Base-by-base conservation (phyloP, 2,113 vertebrate species). In the Chelonoidis abingdonii region DNA sequence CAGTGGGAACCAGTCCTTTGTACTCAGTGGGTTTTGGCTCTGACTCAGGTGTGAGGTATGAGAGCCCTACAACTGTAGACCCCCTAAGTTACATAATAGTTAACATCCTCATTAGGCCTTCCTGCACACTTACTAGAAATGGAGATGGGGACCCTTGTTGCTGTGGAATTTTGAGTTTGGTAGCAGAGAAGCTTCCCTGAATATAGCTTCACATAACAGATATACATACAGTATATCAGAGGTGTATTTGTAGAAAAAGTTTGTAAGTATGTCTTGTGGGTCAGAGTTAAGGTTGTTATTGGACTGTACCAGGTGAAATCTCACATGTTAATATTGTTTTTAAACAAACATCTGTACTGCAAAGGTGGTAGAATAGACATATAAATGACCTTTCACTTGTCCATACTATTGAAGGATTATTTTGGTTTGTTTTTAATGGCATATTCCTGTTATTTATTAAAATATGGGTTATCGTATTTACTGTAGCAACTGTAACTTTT, bases 261-360 rank as follows among this genome's bases (percentile, higher is more conserved):
- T 78, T 25, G 25, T 80, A 80, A 56, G 16, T 69, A 76, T 22
- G 35, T 89, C 56, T 78, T 44, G 4, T 14, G 81, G 52, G 44
- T 17, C 27, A 65, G 38, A 92, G 76, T 92, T 87, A 81, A 95
- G 92, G 41, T 19, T 81, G 75, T 21, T 27, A 85, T 87, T 96
- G 90, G 56, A 78, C 38, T 21, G 92, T 95, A 53, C 3, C 78
- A 19, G 44, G 57, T 56, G 65, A 80, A 82, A 94, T 88, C 13
- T 89, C 83, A 89, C 80, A 86, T 3, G 5, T 6, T 31, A 54
- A 35, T 52, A 41, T 38, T 83, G 13, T 86, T 92, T 95, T 94
- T 92, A 88, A 94, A 76, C 69, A 44, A 47, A 78, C 22, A 47
- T 47, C 22, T 78, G 41, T 44, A 78, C 13, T 25, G 44, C 4